Conservation (phyloP, 2,797 vertebrate genomes). For the Microchirus variegatus region DNA sequence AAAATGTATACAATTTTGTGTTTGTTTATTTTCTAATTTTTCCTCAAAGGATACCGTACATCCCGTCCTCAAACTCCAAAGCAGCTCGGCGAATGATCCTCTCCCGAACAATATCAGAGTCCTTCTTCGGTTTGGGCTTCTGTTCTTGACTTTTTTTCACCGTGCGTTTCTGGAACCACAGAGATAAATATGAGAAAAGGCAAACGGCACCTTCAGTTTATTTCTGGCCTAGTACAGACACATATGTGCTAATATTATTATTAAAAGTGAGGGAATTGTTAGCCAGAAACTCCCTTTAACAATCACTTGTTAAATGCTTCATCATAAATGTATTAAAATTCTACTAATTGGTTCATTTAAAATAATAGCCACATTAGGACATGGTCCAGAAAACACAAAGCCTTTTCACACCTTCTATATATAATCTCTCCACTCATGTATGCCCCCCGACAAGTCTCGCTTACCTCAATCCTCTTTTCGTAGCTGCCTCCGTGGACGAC, state of each 20-base stretch:
- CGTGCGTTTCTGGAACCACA: constrained; percentile 86
- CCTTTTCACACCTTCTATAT: background rate
- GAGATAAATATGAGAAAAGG: constrained; percentile 11
- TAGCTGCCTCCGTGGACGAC: constrained; percentile 88
- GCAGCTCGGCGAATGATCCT: constrained; percentile 95
- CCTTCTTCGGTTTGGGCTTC: constrained; percentile 85
- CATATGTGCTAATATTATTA: constrained; percentile 1
- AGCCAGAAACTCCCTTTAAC: background rate
- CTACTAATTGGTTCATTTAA: background rate
- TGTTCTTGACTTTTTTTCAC: constrained; percentile 82
- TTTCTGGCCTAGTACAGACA: constrained; percentile 26
- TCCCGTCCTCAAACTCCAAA: constrained; percentile 96
- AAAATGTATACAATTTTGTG: background rate
- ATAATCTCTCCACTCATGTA: background rate
- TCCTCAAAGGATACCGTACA: constrained; percentile 95
- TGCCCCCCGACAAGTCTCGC: background rate
- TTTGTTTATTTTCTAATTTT: background rate
- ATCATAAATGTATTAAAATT: background rate
- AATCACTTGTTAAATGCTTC: background rate
- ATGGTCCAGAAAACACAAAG: background rate
- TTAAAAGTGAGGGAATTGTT: constrained; percentile 13
- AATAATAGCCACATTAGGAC: background rate
- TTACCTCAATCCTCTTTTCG: constrained; percentile 98
- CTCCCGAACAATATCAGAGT: constrained; percentile 90
- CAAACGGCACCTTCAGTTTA: constrained; percentile 18